These are phyloP conservation scores for Drosophila sproati DNA, from an alignment of 1,140 invertebrate genomes.

Conservation along the genomic window DNA sequence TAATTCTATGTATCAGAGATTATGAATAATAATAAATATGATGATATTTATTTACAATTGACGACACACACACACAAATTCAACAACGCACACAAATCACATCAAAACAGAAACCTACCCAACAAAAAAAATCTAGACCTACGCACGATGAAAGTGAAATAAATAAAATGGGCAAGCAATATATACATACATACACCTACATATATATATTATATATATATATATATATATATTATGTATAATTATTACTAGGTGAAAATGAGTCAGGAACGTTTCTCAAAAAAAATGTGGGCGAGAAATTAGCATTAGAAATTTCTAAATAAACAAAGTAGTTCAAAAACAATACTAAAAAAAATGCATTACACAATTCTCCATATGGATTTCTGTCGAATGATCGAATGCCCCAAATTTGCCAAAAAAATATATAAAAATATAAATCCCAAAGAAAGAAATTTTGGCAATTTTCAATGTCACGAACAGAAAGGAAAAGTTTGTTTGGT, in stretches of 20 bases:
- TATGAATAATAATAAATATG: neutral
- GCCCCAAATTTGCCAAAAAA: too few species aligned
- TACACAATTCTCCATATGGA: too few species aligned
- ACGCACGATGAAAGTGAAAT: slow-evolving; percentile 36
- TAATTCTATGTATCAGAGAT: neutral
- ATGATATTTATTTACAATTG: slow-evolving; percentile 23
- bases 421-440: too few species aligned
- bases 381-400: too few species aligned
- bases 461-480: slow-evolving; percentile 66
- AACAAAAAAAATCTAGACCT: slow-evolving; percentile 36
- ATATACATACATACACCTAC: neutral
- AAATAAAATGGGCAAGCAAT: neutral
- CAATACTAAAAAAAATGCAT: too few species aligned
- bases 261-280: slow-evolving; percentile 20
- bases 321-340: slow-evolving; percentile 19
- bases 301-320: slow-evolving; percentile 24
- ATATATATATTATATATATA: slow-evolving; percentile 9
- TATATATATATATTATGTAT: neutral
- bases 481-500: slow-evolving; percentile 37
- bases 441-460: slow-evolving; percentile 25
- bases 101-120: slow-evolving; percentile 25
- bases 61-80: slow-evolving; percentile 8
- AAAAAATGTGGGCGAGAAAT: slow-evolving; percentile 39
- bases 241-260: slow-evolving; percentile 26
- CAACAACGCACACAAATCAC: neutral